Evolutionary conservation across 2,113 vertebrate genomes (phyloP).

Genomic region (Pristiophorus japonicus): DNA sequence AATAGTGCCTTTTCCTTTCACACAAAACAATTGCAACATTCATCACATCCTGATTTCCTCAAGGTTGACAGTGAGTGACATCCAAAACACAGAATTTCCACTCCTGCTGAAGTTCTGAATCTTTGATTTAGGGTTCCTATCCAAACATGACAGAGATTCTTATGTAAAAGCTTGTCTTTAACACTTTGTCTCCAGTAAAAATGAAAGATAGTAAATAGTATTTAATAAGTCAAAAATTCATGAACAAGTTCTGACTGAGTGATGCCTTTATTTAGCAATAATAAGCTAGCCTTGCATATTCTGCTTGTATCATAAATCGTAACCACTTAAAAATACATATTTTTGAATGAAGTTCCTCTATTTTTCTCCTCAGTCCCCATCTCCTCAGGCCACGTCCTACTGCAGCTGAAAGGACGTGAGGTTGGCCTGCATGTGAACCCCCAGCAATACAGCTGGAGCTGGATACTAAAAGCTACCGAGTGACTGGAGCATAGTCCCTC

Average conservation of each 20-base stretch:
- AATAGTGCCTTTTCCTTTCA: not conserved
- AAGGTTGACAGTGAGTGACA: not conserved
- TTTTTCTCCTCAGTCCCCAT: not conserved
- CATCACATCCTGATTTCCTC: not conserved
- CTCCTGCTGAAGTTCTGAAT: not conserved
- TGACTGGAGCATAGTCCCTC: not conserved
- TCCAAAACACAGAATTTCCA: not conserved
- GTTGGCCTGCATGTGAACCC: not conserved
- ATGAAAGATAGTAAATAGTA: not conserved
- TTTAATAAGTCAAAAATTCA: not conserved
- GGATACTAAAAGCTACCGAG: not conserved
- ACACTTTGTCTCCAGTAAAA: not conserved
- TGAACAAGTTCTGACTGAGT: not conserved
- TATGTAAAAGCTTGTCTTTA: not conserved
- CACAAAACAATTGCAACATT: slow-evolving; percentile 28
- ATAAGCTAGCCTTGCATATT: not conserved
- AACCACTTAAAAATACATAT: not conserved
- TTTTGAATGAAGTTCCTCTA: not conserved
- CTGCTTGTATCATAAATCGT: not conserved
- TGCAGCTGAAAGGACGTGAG: not conserved
- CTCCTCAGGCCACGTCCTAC: not conserved
- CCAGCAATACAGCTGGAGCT: not conserved
- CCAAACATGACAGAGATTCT: not conserved
- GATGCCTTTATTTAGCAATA: not conserved
- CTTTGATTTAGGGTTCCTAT: not conserved